Evolutionary conservation across 2,113 vertebrate species (phyloP).

Genomic region (Dicrurus megarhynchus): DNA sequence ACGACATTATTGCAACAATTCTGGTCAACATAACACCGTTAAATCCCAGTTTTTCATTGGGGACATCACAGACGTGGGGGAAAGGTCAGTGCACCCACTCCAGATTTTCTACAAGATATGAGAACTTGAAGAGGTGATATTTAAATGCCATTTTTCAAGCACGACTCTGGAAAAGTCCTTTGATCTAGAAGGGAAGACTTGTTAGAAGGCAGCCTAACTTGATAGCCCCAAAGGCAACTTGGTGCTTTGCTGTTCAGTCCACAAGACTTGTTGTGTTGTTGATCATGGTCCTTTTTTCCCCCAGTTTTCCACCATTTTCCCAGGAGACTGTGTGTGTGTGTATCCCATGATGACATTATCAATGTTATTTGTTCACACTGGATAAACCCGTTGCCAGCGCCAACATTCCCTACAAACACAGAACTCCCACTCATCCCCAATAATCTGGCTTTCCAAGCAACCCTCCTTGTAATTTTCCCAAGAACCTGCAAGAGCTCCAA

Average conservation of each 20-base stretch:
- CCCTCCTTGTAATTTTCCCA: not conserved
- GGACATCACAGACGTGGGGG: accelerated
- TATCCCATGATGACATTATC: not conserved
- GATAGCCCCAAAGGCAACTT: not conserved
- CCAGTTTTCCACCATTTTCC: not conserved
- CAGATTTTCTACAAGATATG: not conserved
- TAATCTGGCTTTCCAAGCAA: not conserved
- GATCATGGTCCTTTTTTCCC: not conserved
- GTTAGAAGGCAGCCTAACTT: not conserved
- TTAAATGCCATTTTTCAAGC: not conserved
- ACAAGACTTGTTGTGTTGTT: not conserved
- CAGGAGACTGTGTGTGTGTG: not conserved
- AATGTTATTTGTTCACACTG: accelerated
- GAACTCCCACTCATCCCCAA: not conserved
- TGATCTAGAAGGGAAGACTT: not conserved
- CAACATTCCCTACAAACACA: not conserved
- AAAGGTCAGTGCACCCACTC: not conserved
- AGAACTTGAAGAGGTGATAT: not conserved
- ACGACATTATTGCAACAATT: not conserved
- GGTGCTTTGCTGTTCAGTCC: not conserved
- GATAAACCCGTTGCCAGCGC: accelerated
- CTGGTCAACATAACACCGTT: accelerated
- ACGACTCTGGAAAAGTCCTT: not conserved
- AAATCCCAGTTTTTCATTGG: not conserved
- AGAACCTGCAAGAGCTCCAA: not conserved